phyloP scores from a whole-genome alignment of 2,113 vertebrate genomes.

The Salvelinus fontinalis region DNA sequence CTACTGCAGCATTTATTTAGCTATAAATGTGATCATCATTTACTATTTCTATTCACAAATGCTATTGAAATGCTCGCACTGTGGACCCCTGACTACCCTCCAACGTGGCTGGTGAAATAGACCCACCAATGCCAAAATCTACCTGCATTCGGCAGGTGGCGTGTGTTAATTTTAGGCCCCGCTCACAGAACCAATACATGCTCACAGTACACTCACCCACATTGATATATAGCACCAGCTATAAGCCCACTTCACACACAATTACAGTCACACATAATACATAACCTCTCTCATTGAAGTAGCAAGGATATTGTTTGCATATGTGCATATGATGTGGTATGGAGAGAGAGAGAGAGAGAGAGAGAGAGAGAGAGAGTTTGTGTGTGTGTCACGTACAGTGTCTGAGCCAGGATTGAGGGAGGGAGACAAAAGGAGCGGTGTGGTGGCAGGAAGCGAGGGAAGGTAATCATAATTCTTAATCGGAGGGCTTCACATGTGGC shows the following conservation, averaged over 20 bases:
- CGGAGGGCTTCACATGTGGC: constrained; percentile 15
- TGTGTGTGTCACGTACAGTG: constrained; percentile 2
- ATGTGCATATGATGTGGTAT: constrained; percentile 5
- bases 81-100: too few relatives aligned
- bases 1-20: too few relatives aligned
- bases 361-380: too few relatives aligned
- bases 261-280: constrained; percentile 8
- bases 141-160: too few relatives aligned
- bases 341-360: neutral
- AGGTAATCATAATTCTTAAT: constrained; percentile 22
- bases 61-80: too few relatives aligned
- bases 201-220: neutral
- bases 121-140: too few relatives aligned
- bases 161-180: too few relatives aligned
- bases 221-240: neutral
- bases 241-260: neutral
- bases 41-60: too few relatives aligned
- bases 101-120: too few relatives aligned
- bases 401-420: constrained; percentile 11
- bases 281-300: constrained; percentile 14
- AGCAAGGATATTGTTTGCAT: constrained; percentile 2
- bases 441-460: constrained; percentile 27
- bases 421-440: neutral
- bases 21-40: too few relatives aligned
- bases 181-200: neutral